Conservation (phyloP, 2,797 vertebrate species). For the Amphiprion clarkii region DNA sequence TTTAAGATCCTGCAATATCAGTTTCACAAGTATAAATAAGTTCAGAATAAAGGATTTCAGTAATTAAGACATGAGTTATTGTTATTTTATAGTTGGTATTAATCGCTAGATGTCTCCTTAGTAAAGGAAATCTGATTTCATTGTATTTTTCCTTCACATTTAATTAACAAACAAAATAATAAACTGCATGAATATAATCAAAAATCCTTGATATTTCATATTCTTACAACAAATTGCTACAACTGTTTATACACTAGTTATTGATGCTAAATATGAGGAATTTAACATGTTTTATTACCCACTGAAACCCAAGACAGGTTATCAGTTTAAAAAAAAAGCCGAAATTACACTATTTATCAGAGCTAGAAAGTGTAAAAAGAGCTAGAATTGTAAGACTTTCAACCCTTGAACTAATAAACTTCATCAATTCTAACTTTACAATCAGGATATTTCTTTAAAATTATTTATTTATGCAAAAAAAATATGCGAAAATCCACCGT, state of each 20-base stretch:
- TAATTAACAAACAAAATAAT: not conserved
- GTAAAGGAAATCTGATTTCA: not conserved
- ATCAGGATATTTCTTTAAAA: no score
- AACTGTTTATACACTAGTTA: not conserved
- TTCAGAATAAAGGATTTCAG: not conserved
- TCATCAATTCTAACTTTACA: no score
- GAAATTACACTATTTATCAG: no score
- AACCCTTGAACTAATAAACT: no score
- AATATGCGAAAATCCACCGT: no score
- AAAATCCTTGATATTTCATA: not conserved
- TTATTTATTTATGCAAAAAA: no score
- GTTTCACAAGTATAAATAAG: not conserved
- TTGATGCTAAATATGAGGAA: not conserved
- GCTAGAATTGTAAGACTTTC: no score
- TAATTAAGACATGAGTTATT: not conserved
- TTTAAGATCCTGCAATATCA: not conserved
- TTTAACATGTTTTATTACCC: no score
- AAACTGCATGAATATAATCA: not conserved
- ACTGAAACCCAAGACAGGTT: no score
- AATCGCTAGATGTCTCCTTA: not conserved
- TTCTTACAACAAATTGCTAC: not conserved
- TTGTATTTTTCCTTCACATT: not conserved
- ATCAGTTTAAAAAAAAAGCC: no score
- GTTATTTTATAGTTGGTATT: no score
- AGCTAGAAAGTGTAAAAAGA: no score